Conservation (phyloP, 2,888 invertebrate genomes). For the Drepana falcataria region DNA sequence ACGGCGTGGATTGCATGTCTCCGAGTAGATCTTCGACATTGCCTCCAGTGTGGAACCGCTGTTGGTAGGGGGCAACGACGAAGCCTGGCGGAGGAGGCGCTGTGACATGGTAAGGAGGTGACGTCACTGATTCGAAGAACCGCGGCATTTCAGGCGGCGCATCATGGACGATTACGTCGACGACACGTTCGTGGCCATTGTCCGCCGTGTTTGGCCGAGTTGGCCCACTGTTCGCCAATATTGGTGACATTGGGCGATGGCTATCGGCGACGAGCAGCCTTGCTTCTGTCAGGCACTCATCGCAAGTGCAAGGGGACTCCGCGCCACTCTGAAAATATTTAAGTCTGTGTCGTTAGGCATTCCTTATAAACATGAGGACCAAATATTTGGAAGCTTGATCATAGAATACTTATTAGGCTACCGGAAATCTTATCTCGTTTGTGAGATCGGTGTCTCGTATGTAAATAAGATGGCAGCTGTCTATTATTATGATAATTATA, state of each 20-base stretch:
- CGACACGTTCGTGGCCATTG: slow-evolving; percentile 55
- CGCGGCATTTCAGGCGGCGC: slow-evolving; percentile 60
- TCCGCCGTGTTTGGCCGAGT: slow-evolving; percentile 43
- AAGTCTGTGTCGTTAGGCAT: background rate
- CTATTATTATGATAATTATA: too few species aligned
- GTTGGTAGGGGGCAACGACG: slow-evolving; percentile 61
- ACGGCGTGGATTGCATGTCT: slow-evolving; percentile 79
- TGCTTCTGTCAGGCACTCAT: slow-evolving; percentile 57
- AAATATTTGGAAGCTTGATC: background rate
- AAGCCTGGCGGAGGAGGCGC: slow-evolving; percentile 64
- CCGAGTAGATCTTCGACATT: slow-evolving; percentile 84
- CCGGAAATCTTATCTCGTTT: background rate
- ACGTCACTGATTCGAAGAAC: slow-evolving; percentile 65
- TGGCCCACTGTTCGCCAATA: slow-evolving; percentile 33
- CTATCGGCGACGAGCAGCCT: slow-evolving; percentile 20
- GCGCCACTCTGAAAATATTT: slow-evolving; percentile 60
- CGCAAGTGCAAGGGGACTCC: slow-evolving; percentile 67
- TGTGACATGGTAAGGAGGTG: slow-evolving; percentile 57
- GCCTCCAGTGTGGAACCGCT: slow-evolving; percentile 77
- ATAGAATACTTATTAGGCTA: background rate
- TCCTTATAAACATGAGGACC: background rate
- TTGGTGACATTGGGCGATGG: slow-evolving; percentile 14
- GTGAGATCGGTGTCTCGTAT: background rate
- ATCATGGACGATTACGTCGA: slow-evolving; percentile 69
- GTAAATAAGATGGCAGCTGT: too few species aligned